Base-by-base conservation (phyloP, 2,797 vertebrate genomes). In the Naso thynnoides region DNA sequence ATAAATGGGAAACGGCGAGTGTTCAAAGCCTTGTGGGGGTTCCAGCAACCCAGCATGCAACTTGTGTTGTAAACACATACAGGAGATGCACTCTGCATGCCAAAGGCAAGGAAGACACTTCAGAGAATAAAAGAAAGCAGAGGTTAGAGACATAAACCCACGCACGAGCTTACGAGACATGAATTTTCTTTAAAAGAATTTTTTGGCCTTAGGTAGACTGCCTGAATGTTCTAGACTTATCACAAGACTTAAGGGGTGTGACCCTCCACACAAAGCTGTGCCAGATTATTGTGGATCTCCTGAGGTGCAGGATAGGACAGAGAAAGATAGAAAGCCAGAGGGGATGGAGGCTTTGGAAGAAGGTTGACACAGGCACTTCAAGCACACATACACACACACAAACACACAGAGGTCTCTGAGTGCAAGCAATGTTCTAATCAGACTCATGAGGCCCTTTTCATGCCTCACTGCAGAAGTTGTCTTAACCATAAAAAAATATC, bases 361-460 rank as follows among this genome's bases (percentile, higher is more conserved):
- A 53, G 42, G 50, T 16, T 59, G 41, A 75, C 18, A 31, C 61
- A 56, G 64, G 49, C 52, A 67, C 65, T 62, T 69, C 59, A 77
- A 55, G 64, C 36, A 39, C 8, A 68, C 21, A 42, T 19, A 36
- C 3, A 1, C 16, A 36, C 54, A 42, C 19, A 27, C 53, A 33
- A 29, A 55, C 47, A 61, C 54, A 41, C 33, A 72, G 18, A 44
- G 10, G 16, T 29, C 53, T 84, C 42, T 15, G 39, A 7, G 33
- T 42, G 55, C 9, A 14, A 71, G 74, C 18, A 0, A 29, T 64
- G 38, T 47, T 65, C 81, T 91, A 88, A 91, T 90, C 82, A 91
- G 82, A 82, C 89, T 88, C 88, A 73, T 65, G 81, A 87, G 89
- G 81, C 63, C 72, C 75, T 83, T 89, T 79, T 85, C 74, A 74